Conservation (phyloP, 2,888 invertebrate species). For the Sipha maydis region DNA sequence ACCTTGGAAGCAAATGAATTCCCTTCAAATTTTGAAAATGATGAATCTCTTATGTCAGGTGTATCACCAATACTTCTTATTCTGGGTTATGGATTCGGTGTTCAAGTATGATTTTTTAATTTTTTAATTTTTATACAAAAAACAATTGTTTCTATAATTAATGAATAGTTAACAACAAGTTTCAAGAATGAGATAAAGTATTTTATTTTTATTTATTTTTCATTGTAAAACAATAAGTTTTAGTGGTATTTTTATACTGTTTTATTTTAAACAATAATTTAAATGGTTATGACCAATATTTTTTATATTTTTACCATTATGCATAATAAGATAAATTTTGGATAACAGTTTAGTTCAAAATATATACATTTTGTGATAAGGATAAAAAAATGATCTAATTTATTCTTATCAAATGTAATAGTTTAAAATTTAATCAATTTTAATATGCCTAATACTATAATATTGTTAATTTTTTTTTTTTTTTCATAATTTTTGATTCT, state of each 20-base stretch:
- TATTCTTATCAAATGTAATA: no score
- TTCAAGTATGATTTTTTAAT: constrained; percentile 72
- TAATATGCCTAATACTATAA: no score
- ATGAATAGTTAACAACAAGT: background rate
- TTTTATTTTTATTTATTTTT: background rate
- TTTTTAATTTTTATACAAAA: background rate
- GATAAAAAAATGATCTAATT: no score
- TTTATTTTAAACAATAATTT: no score
- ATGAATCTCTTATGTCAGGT: constrained; percentile 69
- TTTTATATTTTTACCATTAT: background rate
- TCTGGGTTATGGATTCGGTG: constrained; percentile 86
- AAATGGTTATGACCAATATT: no score
- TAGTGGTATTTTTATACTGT: no score
- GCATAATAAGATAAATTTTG: background rate
- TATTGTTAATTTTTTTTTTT: no score
- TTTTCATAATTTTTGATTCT: no score
- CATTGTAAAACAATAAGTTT: background rate
- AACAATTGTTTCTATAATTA: background rate
- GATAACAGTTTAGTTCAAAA: background rate
- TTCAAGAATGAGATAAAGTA: background rate
- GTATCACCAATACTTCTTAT: constrained; percentile 86
- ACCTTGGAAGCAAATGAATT: constrained; percentile 85
- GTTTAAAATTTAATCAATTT: no score
- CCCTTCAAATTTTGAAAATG: constrained; percentile 64
- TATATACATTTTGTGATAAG: no score